Conservation (phyloP, 2,888 invertebrate genomes). For the Ditylenchus weischeri region DNA sequence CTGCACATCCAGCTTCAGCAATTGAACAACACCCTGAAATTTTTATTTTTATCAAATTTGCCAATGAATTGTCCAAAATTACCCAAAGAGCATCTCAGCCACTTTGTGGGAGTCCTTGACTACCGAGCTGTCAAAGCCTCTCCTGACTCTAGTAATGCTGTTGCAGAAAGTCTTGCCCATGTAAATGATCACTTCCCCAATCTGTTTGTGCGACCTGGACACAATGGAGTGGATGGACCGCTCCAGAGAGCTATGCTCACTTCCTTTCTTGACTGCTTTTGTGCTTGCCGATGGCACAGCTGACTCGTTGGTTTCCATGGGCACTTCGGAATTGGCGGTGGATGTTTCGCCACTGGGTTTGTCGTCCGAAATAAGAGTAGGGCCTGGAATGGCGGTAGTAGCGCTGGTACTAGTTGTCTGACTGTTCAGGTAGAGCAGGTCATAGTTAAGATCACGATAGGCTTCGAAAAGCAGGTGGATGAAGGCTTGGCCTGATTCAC, state of each 20-base stretch:
- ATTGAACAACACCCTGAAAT: constrained; percentile 6
- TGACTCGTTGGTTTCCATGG: constrained; percentile 1
- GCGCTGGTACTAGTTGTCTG: neutral
- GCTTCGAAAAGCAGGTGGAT: constrained; percentile 23
- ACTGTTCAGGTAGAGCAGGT: constrained; percentile 4
- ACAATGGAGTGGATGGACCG: constrained; percentile 19
- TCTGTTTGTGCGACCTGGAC: constrained; percentile 12
- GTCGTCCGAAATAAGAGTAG: neutral
- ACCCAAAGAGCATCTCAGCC: constrained; percentile 6
- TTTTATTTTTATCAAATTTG: too few relatives aligned
- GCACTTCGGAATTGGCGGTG: neutral
- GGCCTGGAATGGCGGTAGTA: too few relatives aligned
- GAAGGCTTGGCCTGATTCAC: constrained; percentile 12
- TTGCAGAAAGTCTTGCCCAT: constrained; percentile 26
- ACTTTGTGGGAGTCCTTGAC: constrained; percentile 15
- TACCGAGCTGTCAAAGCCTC: constrained; percentile 14
- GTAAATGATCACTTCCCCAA: constrained; percentile 19
- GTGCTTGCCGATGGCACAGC: neutral
- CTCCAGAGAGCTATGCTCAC: constrained; percentile 5
- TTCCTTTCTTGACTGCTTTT: constrained; percentile 3
- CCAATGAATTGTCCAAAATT: too few relatives aligned
- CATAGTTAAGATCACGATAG: constrained; percentile 11
- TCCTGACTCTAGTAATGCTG: neutral
- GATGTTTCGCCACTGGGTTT: neutral
- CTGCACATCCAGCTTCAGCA: constrained; percentile 13